Conservation (phyloP, 2,888 invertebrate genomes). For the Eugnorisma glareosa region DNA sequence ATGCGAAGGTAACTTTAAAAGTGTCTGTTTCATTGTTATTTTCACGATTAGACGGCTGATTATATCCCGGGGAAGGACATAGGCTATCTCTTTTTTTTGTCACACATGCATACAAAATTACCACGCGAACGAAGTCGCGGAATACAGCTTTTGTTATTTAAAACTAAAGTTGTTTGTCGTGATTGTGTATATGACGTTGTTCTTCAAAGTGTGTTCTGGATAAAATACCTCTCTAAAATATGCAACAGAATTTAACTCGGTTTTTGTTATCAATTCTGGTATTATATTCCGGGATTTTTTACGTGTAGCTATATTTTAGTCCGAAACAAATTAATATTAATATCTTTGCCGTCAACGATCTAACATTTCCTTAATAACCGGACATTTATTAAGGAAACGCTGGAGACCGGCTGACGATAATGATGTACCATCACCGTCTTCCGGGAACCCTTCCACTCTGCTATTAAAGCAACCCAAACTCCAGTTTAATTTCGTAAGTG, state of each 20-base stretch:
- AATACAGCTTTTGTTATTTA: too few species aligned
- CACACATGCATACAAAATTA: too few species aligned
- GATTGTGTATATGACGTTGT: background rate
- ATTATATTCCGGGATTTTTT: background rate
- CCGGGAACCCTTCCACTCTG: background rate
- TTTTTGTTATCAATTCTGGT: background rate
- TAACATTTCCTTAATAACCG: conserved; percentile 10
- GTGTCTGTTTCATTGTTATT: too few species aligned
- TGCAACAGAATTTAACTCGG: background rate
- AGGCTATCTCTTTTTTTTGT: too few species aligned
- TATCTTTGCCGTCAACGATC: too few species aligned
- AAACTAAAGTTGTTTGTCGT: background rate
- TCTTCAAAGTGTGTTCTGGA: too few species aligned
- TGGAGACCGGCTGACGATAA: conserved; percentile 6
- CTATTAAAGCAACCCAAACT: background rate
- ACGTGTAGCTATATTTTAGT: background rate
- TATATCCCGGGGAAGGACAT: too few species aligned
- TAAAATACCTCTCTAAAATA: too few species aligned
- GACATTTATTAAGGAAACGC: background rate
- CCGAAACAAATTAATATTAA: conserved; percentile 9
- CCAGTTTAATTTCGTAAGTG: conserved; percentile 2
- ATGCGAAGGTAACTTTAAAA: too few species aligned
- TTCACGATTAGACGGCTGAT: too few species aligned
- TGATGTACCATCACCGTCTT: conserved; percentile 15
- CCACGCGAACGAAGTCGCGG: too few species aligned